Base-by-base conservation (phyloP, 2,888 invertebrate genomes). In the Cephalotes varians region DNA sequence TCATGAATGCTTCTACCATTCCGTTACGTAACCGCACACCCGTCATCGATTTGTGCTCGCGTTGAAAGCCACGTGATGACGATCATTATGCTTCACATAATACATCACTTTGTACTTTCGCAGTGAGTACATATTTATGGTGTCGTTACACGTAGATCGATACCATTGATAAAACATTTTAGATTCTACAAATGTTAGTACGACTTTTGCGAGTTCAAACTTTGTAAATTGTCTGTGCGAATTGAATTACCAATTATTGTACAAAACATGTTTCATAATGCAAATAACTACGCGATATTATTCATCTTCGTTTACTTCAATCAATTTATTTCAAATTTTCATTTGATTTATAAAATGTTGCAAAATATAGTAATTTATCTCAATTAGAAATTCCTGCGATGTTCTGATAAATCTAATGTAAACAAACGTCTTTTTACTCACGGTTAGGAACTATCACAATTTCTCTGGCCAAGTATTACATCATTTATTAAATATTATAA, bases 11-110 rank as follows among this genome's bases (percentile, higher is more conserved):
- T 84, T 81, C 86, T 72, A 60, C 65, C 65, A 51, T 85, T 71
- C 54, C 51, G 69, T 82, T 76, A 69, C 74, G 69, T 40, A 40
- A 85, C 80, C 80, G 81, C 86, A 84, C 44, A 71, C 58, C 74
- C 73, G 72, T 72, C 81, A 67, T 79, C 51, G 54, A 72, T 81
- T 87, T 81, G 71, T 77, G 54, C 56, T 60, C 31, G 64, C 74
- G 67, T 65, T 64, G 56, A 77, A 82, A 84, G 47, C 34, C 69
- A 67, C 47, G 37, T 67, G 76, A 86, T 86, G 81, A 88, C 76
- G 87, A 88, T 82, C 65, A 88, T 86, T 88, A 82, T 82, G 64
- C 77, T 62, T 76, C 56, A 47, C 60, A 60, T 69, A 65, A 81
- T 83, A 73, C 81, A 47, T 60, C 77, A 77, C 31, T 81, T 74